Percentiles rank a stretch among this genome's conserved stretches.
phyloP scores from a whole-genome alignment of 2,888 invertebrate genomes.

The Spodoptera exigua region DNA sequence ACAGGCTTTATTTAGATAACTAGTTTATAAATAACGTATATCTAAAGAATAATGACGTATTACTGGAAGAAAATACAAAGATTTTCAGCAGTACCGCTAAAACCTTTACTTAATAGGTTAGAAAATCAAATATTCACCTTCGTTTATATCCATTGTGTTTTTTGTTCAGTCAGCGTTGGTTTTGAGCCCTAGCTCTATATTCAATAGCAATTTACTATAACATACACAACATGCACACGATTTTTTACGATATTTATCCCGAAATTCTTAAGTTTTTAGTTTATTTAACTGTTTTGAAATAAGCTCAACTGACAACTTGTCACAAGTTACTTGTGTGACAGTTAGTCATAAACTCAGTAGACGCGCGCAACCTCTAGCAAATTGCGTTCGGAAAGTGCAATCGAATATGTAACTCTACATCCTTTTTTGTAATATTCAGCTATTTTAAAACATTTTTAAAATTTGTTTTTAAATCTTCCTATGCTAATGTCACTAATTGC shows the following conservation, averaged over 20 bases:
- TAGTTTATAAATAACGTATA: background rate
- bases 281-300: slow-evolving; percentile 58
- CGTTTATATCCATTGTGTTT: slow-evolving; percentile 77
- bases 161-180: slow-evolving; percentile 15
- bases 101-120: slow-evolving; percentile 56
- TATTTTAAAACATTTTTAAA: no score
- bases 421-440: no score
- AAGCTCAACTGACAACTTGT: slow-evolving; percentile 7
- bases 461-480: no score
- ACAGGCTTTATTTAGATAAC: background rate
- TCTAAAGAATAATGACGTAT: background rate
- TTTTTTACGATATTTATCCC: background rate
- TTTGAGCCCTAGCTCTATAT: slow-evolving; percentile 27
- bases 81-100: slow-evolving; percentile 54
- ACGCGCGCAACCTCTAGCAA: slow-evolving; percentile 37
- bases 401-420: no score
- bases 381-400: slow-evolving; percentile 35
- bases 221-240: slow-evolving; percentile 10
- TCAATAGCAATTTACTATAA: slow-evolving; percentile 24
- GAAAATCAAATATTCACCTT: slow-evolving; percentile 69
- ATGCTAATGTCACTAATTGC: no score
- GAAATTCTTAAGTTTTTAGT: slow-evolving; percentile 13
- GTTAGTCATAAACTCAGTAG: slow-evolving; percentile 28
- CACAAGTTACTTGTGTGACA: slow-evolving; percentile 56
- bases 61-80: background rate